Base-by-base conservation (phyloP, 2,888 invertebrate genomes). In the Druceiella hillmani region DNA sequence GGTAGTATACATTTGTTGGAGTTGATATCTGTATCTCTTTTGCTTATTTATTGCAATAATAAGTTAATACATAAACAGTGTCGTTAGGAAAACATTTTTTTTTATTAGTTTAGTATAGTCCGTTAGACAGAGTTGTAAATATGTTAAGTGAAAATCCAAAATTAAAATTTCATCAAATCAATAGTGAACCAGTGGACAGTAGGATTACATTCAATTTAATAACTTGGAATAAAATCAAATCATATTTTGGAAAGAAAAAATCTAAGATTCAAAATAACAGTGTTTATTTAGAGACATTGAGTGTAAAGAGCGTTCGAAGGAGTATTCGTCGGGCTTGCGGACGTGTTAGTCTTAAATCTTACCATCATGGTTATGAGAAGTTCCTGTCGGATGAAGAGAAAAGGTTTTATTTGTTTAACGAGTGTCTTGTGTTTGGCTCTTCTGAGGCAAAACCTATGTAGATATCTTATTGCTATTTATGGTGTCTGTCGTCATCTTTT, bases 341-440 rank as follows among this genome's bases (percentile, higher is more conserved):
- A 35, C 54, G 53, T 27, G 38, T 67, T n/a, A 44, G 34, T 13
- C 64, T 70, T 37, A 62, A 56, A 35, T 57, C 72, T 4, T 75
- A 70, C 47, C 59, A 60, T 41, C 66, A 64, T 52, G 79, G 79
- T 22, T 86, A 84, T 56, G 68, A 71, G 47, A 69, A 74, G 50
- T 75, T 84, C 57, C 61, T 80, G 26, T 73, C 79, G 2, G 84
- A 84, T 16, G 83, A 85, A 52, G 84, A 86, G 55, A 75, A 76
- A 64, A 81, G 81, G 80, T 81, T 71, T 46, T 55, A 38, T 45
- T 33, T 16, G 14, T 26, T 20, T 32, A 11, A 10, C 22, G 22
- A 20, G n/a, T n/a, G n/a, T n/a, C n/a, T n/a, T n/a, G n/a, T n/a
- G n/a, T n/a, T n/a, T n/a, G n/a, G n/a, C n/a, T n/a, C n/a, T n/a